These are phyloP conservation scores for Carposina sasakii DNA, from an alignment of 1,140 invertebrate species.

Conservation along the genomic window DNA sequence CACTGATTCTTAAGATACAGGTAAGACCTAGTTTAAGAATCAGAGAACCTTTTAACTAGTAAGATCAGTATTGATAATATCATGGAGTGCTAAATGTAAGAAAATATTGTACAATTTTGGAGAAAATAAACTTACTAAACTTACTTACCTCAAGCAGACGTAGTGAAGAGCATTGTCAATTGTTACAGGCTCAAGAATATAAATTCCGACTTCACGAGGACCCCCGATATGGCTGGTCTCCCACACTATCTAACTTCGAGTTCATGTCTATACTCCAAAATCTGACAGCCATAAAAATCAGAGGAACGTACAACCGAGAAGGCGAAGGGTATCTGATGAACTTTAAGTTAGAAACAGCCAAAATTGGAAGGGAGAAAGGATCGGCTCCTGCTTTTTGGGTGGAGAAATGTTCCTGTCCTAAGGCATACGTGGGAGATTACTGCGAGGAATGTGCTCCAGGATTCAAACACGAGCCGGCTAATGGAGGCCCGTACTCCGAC, in stretches of 20 bases:
- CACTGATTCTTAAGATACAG: too few relatives aligned
- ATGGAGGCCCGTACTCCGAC: conserved; percentile 91
- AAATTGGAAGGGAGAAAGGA: conserved; percentile 84
- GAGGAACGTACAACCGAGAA: conserved; percentile 89
- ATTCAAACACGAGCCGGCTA: conserved; percentile 90
- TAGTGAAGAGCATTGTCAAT: too few relatives aligned
- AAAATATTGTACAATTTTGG: too few relatives aligned
- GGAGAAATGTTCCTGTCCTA: conserved; percentile 94
- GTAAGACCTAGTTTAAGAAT: too few relatives aligned
- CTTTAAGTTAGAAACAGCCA: conserved; percentile 89
- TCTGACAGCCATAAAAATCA: conserved; percentile 94
- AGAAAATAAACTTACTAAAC: background rate
- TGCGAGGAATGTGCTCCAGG: conserved; percentile 97
- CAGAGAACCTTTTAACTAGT: too few relatives aligned
- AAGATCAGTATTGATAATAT: too few relatives aligned
- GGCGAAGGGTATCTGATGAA: conserved; percentile 92
- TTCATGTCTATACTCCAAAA: conserved; percentile 95
- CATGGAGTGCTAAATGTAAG: too few relatives aligned
- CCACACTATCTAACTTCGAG: conserved; percentile 85
- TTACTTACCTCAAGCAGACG: too few relatives aligned
- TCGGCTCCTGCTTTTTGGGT: conserved; percentile 91
- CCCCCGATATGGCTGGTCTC: conserved; percentile 92
- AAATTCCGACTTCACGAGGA: conserved; percentile 92
- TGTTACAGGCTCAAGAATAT: conserved; percentile 80
- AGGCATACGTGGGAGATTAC: conserved; percentile 94